A percentile compares a stretch with the other conserved stretches of the same genome.
These are phyloP conservation scores for Ameiurus melas DNA, from an alignment of 2,113 vertebrate species.

Conservation along the genomic window DNA sequence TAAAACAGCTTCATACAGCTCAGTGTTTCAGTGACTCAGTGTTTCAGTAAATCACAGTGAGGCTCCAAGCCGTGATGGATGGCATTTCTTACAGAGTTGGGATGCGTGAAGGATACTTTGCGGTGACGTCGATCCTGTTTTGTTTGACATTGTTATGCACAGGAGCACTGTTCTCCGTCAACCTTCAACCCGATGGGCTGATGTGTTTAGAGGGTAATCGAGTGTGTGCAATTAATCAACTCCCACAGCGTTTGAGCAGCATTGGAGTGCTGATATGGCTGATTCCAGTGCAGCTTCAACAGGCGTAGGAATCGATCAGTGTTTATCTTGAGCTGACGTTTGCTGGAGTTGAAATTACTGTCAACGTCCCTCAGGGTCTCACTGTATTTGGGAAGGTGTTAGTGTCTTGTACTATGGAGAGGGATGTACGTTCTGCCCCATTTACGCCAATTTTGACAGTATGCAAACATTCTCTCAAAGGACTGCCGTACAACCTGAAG, in stretches of 20 bases:
- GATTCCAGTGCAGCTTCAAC: constrained; percentile 29
- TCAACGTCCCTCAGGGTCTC: constrained; percentile 15
- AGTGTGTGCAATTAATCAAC: constrained; percentile 68
- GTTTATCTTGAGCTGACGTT: constrained; percentile 49
- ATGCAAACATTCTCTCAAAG: constrained; percentile 12
- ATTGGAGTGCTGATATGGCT: constrained; percentile 44
- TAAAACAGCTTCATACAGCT: constrained; percentile 74
- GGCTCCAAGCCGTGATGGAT: constrained; percentile 58
- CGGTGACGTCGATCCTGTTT: constrained; percentile 54
- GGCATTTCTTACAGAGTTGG: constrained; percentile 42
- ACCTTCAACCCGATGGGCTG: constrained; percentile 71
- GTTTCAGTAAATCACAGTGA: background rate
- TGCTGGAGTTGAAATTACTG: constrained; percentile 24
- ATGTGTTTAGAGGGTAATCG: constrained; percentile 68
- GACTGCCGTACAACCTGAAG: background rate
- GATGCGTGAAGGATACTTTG: constrained; percentile 68
- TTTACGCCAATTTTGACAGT: constrained; percentile 24
- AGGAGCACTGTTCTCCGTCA: constrained; percentile 65
- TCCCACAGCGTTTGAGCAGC: constrained; percentile 18
- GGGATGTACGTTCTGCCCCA: constrained; percentile 26
- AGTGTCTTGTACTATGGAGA: constrained; percentile 31
- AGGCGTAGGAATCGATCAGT: constrained; percentile 41
- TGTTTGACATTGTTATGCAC: constrained; percentile 63
- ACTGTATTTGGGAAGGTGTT: constrained; percentile 38
- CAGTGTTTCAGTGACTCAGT: constrained; percentile 50